Evolutionary conservation across 2,113 vertebrate species (phyloP), one percentile per base, ranked within the genome.

Genomic region (Onychostoma macrolepis): DNA sequence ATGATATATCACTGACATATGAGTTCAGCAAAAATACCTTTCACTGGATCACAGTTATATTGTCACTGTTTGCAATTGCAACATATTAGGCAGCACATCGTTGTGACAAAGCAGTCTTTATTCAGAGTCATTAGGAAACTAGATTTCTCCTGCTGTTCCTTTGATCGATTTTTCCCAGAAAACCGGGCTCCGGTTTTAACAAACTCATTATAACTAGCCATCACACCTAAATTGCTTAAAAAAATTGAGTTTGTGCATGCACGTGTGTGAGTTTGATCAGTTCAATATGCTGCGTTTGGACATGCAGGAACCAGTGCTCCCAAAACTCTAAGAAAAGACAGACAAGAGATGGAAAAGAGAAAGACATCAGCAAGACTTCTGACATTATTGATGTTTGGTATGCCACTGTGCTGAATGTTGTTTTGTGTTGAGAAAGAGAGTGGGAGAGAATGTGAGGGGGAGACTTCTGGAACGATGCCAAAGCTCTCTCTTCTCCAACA

Each of bases 391-490:
- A 36, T 78, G 48, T 58, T 72, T 65, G 63, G 38, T 77, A 85
- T 82, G 77, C 79, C 81, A 87, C 88, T 83, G 38, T 79, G 53
- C 72, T 84, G 86, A 67, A 58, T 74, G 69, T 74, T 53, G 86
- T 69, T 84, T 82, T 56, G 41, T 75, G 19, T 79, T 50, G 33
- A 65, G 63, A 53, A 30, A 15, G 24, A 56, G 48, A 85, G 86
- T 79, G 86, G 88, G 86, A 86, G 84, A 69, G 88, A 90, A 90
- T 90, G 75, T 83, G 84, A 84, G 89, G 84, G 89, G 89, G 89
- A 84, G 83, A 56, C 28, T 0, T 65, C 30, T 21, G 74, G 76
- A 80, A n/a, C 4, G 28, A 30, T 11, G 87, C 84, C 86, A 89
- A 87, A 82, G 61, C 61, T 71, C 41, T 67, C 58, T 67, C 61